A percentile compares a stretch with the other conserved stretches of the same genome.
Conservation (phyloP, 2,113 vertebrate genomes). For the Erinaceus europaeus region DNA sequence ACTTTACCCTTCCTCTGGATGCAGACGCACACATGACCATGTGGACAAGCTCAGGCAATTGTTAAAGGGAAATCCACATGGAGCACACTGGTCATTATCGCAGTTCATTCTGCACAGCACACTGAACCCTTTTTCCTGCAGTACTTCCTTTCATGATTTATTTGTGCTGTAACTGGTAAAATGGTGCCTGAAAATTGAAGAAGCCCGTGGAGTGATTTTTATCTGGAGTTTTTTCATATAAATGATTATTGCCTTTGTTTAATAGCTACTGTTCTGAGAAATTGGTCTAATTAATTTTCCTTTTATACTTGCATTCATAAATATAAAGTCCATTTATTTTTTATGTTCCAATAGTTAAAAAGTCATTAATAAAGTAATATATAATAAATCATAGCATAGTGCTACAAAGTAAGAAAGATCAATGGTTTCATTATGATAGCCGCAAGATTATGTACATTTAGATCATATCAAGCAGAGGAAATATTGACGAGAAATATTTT, state of each 20-base stretch:
- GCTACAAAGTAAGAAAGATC: background rate
- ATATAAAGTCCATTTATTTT: background rate
- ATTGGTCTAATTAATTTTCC: background rate
- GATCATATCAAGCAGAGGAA: background rate
- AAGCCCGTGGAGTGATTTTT: background rate
- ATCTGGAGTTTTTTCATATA: background rate
- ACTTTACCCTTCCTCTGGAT: background rate
- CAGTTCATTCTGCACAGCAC: background rate
- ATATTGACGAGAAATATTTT: background rate
- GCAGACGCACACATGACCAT: background rate
- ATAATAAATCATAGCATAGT: background rate
- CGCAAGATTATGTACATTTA: slow-evolving; percentile 1
- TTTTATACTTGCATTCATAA: background rate
- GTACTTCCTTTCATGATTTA: background rate
- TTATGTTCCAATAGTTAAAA: background rate
- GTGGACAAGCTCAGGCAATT: background rate
- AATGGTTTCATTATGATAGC: background rate
- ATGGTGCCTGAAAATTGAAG: background rate
- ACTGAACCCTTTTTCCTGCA: background rate
- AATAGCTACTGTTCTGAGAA: background rate
- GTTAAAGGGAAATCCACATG: background rate
- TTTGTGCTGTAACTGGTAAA: background rate
- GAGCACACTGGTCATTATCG: background rate
- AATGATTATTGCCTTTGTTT: background rate
- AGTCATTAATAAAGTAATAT: background rate